Evolutionary conservation across 2,113 vertebrate species (phyloP), one percentile per base, ranked within the genome.

Genomic region (Ramphastos sulfuratus): DNA sequence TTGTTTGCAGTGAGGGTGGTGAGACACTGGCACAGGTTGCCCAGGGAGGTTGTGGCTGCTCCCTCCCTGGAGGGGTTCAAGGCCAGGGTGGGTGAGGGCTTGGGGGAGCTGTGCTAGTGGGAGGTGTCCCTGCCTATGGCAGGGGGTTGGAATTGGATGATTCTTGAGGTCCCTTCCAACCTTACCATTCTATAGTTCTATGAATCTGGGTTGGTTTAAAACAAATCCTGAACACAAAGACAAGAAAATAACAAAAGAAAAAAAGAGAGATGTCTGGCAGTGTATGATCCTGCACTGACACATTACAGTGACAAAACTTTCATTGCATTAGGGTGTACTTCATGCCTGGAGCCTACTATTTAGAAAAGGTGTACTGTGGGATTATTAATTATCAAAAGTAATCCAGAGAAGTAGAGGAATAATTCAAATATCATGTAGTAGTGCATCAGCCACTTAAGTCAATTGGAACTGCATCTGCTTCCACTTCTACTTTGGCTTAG

Each of bases 381-480:
- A 89, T 95, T 94, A 94, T 95, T 96, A 95, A 94, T 95, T 96
- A 96, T 80, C 90, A 84, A 48, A 94, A 88, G 85, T 90, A 96
- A 94, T 91, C 4, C 69, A 58, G 80, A 91, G 87, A 52, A 96
- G 87, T 94, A 84, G 90, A 83, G 69, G 61, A 73, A 59, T 92
- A 96, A 94, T 94, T 96, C 91, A 95, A 94, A 94, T 77, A 86
- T 44, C 31, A 2, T 64, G 58, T 69, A 94, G 87, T 31, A 91
- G 82, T 35, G 93, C 87, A 78, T 83, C 93, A 94, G 60, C 93
- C 91, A 96, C 95, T 96, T 87, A 54, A 95, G 59, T 89, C 94
- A 96, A 96, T 89, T 93, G 95, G 81, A 94, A 80, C 72, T 27
- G 65, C 95, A 96, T 96, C 95, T 96, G 95, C 87, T 96, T 96